phyloP scores from a whole-genome alignment of 64 coral and sea anemone species.

The Stichodactyla mertensii region DNA sequence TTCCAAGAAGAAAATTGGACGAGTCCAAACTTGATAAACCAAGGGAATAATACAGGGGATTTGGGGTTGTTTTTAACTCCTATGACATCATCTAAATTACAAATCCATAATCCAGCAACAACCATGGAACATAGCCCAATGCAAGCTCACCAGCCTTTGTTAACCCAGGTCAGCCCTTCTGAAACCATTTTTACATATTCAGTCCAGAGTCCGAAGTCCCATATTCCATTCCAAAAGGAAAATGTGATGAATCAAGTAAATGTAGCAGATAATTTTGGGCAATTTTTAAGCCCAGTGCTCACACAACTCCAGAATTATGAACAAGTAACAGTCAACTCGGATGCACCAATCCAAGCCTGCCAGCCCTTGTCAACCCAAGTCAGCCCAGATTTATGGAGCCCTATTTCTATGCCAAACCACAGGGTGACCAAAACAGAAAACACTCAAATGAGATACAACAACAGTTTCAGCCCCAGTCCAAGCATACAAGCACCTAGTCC shows the following conservation, averaged over 20 bases:
- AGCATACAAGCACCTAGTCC: not conserved
- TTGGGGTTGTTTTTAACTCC: not conserved
- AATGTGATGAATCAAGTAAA: not conserved
- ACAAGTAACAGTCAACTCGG: not conserved
- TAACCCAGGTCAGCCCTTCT: not conserved
- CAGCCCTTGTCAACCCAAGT: too few relatives aligned
- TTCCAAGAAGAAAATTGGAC: not conserved
- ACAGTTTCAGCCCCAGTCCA: not conserved
- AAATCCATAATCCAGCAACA: not conserved
- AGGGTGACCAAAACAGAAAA: not conserved
- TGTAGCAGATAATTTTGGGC: not conserved
- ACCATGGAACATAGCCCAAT: too few relatives aligned
- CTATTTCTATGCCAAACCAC: not conserved
- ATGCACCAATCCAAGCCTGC: too few relatives aligned
- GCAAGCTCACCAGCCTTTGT: too few relatives aligned
- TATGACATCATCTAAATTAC: not conserved
- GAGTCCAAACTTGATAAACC: not conserved
- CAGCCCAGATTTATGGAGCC: too few relatives aligned
- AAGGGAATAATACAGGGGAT: not conserved
- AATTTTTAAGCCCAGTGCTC: not conserved
- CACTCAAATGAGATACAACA: not conserved
- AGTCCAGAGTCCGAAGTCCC: not conserved
- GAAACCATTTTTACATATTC: not conserved
- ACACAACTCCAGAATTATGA: too few relatives aligned
- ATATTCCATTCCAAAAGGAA: not conserved